Percentiles rank a stretch among this genome's conserved stretches.
Conservation (phyloP, 2,888 invertebrate genomes). For the Nymphalis urticae region DNA sequence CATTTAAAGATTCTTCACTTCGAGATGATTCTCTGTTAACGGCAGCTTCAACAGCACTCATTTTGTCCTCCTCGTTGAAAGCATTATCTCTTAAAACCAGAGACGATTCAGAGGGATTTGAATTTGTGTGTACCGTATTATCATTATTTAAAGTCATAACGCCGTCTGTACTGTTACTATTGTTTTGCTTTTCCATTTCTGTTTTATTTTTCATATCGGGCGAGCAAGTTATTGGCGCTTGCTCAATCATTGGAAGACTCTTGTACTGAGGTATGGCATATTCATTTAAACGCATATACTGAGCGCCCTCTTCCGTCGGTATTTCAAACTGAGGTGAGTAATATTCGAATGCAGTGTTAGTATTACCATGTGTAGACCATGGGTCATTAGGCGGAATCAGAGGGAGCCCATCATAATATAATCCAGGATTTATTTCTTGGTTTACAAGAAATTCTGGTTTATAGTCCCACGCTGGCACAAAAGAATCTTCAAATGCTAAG, state of each 20-base stretch:
- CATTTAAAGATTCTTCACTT: conserved; percentile 72
- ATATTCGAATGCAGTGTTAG: conserved; percentile 65
- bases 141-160: conserved; percentile 14
- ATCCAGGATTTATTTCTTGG: conserved; percentile 57
- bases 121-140: conserved; percentile 24
- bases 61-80: conserved; percentile 54
- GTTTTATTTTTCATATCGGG: conserved; percentile 53
- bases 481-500: conserved; percentile 78
- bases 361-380: conserved; percentile 67
- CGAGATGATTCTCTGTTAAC: conserved; percentile 60
- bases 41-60: conserved; percentile 47
- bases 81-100: conserved; percentile 46
- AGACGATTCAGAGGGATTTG: conserved; percentile 37
- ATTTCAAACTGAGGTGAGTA: conserved; percentile 66
- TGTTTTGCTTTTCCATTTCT: conserved; percentile 40
- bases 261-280: conserved; percentile 73
- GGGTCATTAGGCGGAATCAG: conserved; percentile 72
- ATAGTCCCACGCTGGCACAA: conserved; percentile 73
- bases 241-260: conserved; percentile 66
- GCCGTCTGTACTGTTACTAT: conserved; percentile 40
- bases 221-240: conserved; percentile 24
- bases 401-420: conserved; percentile 69
- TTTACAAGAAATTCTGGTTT: conserved; percentile 63
- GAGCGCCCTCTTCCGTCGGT: conserved; percentile 57
- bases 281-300: conserved; percentile 72